Conservation (phyloP, 2,797 vertebrate species). For the Myotis planiceps region DNA sequence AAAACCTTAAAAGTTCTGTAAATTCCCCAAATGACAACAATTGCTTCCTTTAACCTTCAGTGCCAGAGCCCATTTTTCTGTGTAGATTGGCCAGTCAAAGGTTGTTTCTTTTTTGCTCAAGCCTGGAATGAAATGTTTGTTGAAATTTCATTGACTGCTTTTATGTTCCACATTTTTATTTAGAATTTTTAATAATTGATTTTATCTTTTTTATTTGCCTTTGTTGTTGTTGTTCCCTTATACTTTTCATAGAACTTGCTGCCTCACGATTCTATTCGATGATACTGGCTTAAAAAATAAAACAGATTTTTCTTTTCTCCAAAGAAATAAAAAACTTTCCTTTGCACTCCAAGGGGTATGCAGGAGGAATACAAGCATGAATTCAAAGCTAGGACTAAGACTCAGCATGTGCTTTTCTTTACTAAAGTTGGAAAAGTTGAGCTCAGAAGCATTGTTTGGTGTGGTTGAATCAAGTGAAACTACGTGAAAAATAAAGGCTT, state of each 20-base stretch:
- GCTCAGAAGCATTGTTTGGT: background rate
- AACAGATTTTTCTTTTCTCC: constrained; percentile 22
- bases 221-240: background rate
- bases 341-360: background rate
- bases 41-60: constrained; percentile 12
- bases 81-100: background rate
- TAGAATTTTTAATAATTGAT: constrained; percentile 54
- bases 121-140: constrained; percentile 28
- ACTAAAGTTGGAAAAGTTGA: background rate
- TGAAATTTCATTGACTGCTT: constrained; percentile 22
- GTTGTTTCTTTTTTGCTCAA: background rate
- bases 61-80: background rate
- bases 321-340: constrained; percentile 10
- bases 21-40: background rate
- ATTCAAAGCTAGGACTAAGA: constrained; percentile 34
- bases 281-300: constrained; percentile 17
- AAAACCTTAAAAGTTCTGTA: background rate
- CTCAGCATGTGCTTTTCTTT: constrained; percentile 17
- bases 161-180: constrained; percentile 34
- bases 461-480: background rate
- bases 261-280: background rate
- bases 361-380: background rate
- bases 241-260: background rate
- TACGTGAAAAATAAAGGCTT: constrained; percentile 27
- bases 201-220: constrained; percentile 24